Base-by-base conservation (phyloP, 2,113 vertebrate species). In the Microcebus griseorufus region DNA sequence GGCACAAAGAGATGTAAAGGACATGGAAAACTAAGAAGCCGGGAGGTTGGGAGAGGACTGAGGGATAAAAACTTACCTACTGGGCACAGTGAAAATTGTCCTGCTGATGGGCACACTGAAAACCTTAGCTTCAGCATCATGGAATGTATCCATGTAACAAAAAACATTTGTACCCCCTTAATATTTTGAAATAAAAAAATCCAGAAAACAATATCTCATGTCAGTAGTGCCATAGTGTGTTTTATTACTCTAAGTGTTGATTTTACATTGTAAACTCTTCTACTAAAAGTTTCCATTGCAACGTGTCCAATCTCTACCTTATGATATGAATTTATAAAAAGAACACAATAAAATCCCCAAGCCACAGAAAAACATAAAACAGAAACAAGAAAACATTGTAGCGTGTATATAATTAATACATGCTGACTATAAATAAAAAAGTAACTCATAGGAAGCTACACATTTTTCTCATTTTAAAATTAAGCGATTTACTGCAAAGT, bases 231-330 rank as follows among this genome's bases (percentile, higher is more conserved):
- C 0, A 25, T 8, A 20, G 34, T 51, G 2, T 82, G 9, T 94
- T 85, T 96, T 53, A 84, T 81, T 79, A 29, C 18, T 20, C 0
- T 81, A 97, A 83, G 72, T 87, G 67, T 78, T 97, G 67, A 83
- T 95, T 91, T 95, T 88, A 62, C 39, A 84, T 83, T 93, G 72
- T 94, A 93, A 95, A 90, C 80, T 97, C 90, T 90, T 75, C 42
- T 42, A 29, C 9, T n/a, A 29, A 10, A 98, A 78, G 92, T 45
- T 98, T 97, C 98, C 94, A 97, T 98, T 94, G 97, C 92, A 98
- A 97, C 95, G 64, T 93, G 88, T 90, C n/a, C 84, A 95, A 92
- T 62, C 42, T 97, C 62, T 86, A 64, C 82, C 48, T 93, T 67
- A 95, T 92, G 83, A 96, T 90, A 80, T 3, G 16, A 90, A 94